Conservation (phyloP, 2,888 invertebrate genomes). For the Hirtodrosophila alboralis region DNA sequence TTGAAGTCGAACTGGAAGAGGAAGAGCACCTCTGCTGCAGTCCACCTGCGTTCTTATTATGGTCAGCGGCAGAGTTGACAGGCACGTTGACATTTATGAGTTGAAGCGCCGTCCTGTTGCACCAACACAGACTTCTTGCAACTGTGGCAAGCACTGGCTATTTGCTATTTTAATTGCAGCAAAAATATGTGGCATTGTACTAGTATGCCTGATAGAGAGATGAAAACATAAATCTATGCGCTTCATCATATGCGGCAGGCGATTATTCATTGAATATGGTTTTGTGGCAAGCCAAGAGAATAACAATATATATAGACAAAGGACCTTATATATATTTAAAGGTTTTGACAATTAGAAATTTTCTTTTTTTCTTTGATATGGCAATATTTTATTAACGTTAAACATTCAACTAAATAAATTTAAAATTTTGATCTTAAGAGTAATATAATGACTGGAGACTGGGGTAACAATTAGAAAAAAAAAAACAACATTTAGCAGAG, state of each 20-base stretch:
- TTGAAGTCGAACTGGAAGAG: no score
- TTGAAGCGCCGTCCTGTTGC: slow-evolving; percentile 33
- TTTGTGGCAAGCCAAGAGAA: background rate
- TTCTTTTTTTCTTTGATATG: no score
- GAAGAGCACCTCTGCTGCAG: slow-evolving; percentile 38
- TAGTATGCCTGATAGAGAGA: slow-evolving; percentile 25
- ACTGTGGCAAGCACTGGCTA: slow-evolving; percentile 10
- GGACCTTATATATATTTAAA: no score
- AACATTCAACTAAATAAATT: no score
- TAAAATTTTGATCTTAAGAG: no score
- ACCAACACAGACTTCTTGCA: no score
- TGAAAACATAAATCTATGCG: slow-evolving; percentile 7
- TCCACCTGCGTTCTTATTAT: slow-evolving; percentile 49
- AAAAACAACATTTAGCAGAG: no score
- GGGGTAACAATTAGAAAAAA: no score
- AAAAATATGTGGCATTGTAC: slow-evolving; percentile 14
- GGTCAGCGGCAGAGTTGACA: slow-evolving; percentile 42
- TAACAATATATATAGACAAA: background rate
- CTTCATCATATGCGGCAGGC: background rate
- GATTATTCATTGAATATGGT: slow-evolving; percentile 3
- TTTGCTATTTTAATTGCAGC: slow-evolving; percentile 68
- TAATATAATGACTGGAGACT: no score
- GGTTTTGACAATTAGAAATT: no score
- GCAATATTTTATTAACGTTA: no score
- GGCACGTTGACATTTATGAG: slow-evolving; percentile 74